Evolutionary conservation across 2,888 invertebrate genomes (phyloP).

Genomic region (Hymenopus coronatus): DNA sequence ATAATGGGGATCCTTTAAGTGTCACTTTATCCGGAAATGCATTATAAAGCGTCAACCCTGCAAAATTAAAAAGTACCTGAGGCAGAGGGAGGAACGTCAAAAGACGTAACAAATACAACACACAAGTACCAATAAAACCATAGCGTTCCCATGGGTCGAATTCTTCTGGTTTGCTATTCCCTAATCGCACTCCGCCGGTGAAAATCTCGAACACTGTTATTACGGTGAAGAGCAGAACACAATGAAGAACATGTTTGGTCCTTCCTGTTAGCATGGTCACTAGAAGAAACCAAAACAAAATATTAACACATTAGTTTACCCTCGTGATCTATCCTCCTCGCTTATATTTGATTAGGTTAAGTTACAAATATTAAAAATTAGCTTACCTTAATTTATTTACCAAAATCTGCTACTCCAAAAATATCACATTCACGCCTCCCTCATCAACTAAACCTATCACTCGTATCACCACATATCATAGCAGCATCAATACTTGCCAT

Average conservation of each 20-base stretch:
- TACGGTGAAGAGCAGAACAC: conserved; percentile 68
- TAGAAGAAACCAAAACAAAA: background rate
- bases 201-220: conserved; percentile 72
- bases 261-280: conserved; percentile 49
- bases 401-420: background rate
- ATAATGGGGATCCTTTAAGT: conserved; percentile 82
- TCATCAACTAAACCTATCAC: background rate
- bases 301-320: background rate
- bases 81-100: conserved; percentile 84
- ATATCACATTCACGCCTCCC: background rate
- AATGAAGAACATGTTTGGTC: conserved; percentile 79
- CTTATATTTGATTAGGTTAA: background rate
- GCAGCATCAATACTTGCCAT: background rate
- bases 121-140: conserved; percentile 69
- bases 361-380: background rate
- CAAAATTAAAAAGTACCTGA: conserved; percentile 84
- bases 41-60: conserved; percentile 85
- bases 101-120: conserved; percentile 74
- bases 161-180: conserved; percentile 52
- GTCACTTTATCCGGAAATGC: conserved; percentile 91
- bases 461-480: background rate
- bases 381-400: background rate
- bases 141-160: conserved; percentile 81
- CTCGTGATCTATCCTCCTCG: background rate
- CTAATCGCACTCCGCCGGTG: conserved; percentile 56